Evolutionary conservation across 2,113 vertebrate species (phyloP), one percentile per base, ranked within the genome.

Genomic region (Haemorhous mexicanus): DNA sequence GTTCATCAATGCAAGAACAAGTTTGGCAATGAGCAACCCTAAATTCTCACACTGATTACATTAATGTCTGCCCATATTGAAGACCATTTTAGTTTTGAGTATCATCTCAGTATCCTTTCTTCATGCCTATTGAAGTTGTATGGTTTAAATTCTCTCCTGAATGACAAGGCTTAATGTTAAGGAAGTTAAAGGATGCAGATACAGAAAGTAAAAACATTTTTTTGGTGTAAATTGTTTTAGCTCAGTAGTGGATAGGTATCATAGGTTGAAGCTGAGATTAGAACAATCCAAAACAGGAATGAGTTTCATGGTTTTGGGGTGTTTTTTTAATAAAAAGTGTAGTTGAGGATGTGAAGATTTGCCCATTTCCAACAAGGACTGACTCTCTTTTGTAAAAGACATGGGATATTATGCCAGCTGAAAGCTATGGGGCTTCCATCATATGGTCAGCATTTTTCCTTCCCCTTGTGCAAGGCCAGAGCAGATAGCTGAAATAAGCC

Each of bases 231-330:
- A 53, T 7, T 37, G 15, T 27, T 85, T 79, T 56, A 50, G 72
- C 75, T 75, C 61, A 76, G 15, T 49, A 82, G 6, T 49, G 39
- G 19, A 72, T 9, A 75, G 35, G 15, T 61, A 47, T 46, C 20
- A n/a, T 2, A 63, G 30, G 7, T 7, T 87, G 11, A 87, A 95
- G 3, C 1, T 59, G 33, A 87, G 59, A 72, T 44, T n/a, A 79
- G 17, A 89, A 84, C 16, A 75, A 72, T 32, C 62, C 16, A 63
- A 81, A 89, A 5, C 6, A 70, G 12, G 55, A 67, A 35, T 44
- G 0, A 32, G 1, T 73, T 64, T 69, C 1, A 15, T 19, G 37
- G 26, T 7, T 67, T 56, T 19, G 6, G 13, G 3, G 6, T 16
- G 13, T 10, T 37, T 58, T 37, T 26, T 52, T 19, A 4, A 67